Conservation (phyloP, 2,113 vertebrate species). For the Perca schrenkii region DNA sequence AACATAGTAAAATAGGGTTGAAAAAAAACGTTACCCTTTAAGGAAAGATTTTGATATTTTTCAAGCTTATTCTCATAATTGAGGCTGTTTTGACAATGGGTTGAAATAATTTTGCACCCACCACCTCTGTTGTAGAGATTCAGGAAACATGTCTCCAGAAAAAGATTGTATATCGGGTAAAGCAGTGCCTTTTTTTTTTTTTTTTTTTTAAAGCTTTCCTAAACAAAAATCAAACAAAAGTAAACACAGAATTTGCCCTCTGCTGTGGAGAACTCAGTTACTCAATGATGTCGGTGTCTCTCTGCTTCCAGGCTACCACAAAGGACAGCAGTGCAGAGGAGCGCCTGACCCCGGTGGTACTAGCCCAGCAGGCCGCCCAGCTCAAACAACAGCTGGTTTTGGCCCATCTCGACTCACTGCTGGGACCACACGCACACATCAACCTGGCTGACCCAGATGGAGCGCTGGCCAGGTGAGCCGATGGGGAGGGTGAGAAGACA, state of each 20-base stretch:
- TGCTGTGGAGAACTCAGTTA: neutral
- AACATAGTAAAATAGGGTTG: too few species aligned
- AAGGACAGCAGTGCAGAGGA: conserved; percentile 91
- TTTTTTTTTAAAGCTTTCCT: neutral
- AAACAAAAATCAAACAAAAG: neutral
- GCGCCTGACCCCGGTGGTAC: conserved; percentile 91
- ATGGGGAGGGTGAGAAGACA: neutral
- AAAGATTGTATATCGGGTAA: neutral
- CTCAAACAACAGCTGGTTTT: conserved; percentile 94
- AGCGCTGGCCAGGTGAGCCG: conserved; percentile 92
- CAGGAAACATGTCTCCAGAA: neutral
- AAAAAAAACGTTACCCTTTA: too few species aligned
- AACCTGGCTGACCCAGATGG: conserved; percentile 94
- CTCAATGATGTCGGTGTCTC: neutral
- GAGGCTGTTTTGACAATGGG: neutral
- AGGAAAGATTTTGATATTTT: neutral
- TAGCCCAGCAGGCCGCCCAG: conserved; percentile 91
- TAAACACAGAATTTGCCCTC: neutral
- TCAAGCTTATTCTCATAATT: neutral
- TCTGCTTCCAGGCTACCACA: conserved; percentile 80
- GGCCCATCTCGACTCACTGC: conserved; percentile 92
- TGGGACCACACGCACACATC: conserved; percentile 92
- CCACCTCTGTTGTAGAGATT: neutral
- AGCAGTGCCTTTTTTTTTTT: too few species aligned
- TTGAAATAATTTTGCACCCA: neutral